Evolutionary conservation across 2,797 vertebrate species (phyloP), one percentile per base, ranked within the genome.

Genomic region (Brotula barbata): DNA sequence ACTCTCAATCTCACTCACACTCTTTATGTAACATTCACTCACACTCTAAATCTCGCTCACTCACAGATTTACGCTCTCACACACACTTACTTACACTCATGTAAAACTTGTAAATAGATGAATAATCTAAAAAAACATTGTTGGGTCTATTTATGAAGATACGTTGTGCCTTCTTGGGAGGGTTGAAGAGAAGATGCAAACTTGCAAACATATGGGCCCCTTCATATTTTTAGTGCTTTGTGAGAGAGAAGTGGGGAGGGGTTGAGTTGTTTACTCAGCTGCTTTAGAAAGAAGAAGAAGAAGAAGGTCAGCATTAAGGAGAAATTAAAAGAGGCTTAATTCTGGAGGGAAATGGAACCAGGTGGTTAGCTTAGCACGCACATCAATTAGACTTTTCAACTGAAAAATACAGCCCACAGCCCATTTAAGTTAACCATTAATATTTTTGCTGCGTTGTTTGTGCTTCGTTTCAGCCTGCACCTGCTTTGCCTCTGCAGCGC

Each of bases 341-440:
- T 58, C 59, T 47, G 46, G 28, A 51, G 50, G 45, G 50, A 57
- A 59, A 68, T 65, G 40, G 72, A 71, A 72, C 56, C 83, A 80
- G 80, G 64, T 75, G 69, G 71, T 33, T 40, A 68, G 56, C 17
- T 55, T 61, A 61, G 48, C 23, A 47, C 55, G 58, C 14, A 6
- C 53, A 77, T 57, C 75, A 80, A 52, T 73, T 56, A 49, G 42
- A 71, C 47, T 54, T 58, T 80, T 57, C 13, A 2, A 59, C 16
- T 76, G 53, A 66, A 66, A 73, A 66, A 22, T 42, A 20, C 51
- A 58, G 68, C 55, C 48, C 45, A 20, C 51, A 58, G 68, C 55
- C 48, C 16, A 42, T 73, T 58, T 45, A 41, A 52, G 60, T 68
- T 52, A 62, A 69, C 43, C 70, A 72, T 71, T 79, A 41, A 62